Evolutionary conservation across 1,140 invertebrate species (phyloP).

Genomic region (Zaprionus gabonicus): DNA sequence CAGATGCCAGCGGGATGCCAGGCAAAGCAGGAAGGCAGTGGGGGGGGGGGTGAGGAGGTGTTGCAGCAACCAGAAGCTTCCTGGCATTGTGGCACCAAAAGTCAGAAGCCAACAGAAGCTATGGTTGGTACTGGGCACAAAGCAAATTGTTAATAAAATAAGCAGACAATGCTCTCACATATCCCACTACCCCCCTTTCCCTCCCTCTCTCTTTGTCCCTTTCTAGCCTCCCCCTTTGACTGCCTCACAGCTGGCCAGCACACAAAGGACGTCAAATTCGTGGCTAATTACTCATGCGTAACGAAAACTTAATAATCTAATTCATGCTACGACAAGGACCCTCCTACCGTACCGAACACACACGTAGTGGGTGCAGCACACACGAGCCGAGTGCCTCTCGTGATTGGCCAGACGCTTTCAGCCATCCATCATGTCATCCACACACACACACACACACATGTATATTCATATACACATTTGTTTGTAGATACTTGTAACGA

Average conservation of each 20-base stretch:
- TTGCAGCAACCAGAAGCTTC: too few species aligned
- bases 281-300: conserved; percentile 78
- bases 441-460: not conserved
- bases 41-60: too few species aligned
- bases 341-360: too few species aligned
- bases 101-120: conserved; percentile 30
- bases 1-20: conserved; percentile 11
- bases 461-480: conserved; percentile 1
- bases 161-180: conserved; percentile 29
- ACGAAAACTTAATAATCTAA: conserved; percentile 72
- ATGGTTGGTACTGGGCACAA: conserved; percentile 10
- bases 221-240: not conserved
- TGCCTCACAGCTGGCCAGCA: not conserved
- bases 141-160: conserved; percentile 77
- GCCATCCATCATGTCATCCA: not conserved
- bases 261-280: conserved; percentile 47
- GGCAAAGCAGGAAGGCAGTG: not conserved
- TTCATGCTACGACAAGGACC: conserved; percentile 25
- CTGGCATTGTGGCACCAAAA: conserved; percentile 10
- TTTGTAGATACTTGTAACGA: not conserved
- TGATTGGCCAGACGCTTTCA: not conserved
- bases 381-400: not conserved
- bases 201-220: conserved; percentile 9
- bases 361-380: too few species aligned
- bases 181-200: too few species aligned